A percentile compares a stretch with the other conserved stretches of the same genome.
Conservation (phyloP, 2,888 invertebrate genomes). For the Sthenelais limicola region DNA sequence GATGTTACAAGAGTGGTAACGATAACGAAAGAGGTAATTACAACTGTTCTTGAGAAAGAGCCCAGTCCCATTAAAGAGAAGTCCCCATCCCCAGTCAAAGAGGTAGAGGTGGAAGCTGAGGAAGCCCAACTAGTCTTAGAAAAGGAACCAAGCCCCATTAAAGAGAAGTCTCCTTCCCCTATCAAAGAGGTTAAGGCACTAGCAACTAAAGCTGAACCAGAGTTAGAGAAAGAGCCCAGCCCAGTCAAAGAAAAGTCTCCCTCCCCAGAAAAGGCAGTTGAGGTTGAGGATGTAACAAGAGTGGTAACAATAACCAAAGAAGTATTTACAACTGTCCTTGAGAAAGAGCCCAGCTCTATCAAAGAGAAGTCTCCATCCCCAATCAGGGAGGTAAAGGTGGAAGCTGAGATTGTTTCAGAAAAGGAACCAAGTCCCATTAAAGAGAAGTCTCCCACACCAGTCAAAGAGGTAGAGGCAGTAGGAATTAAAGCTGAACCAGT, state of each 20-base stretch:
- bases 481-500: not conserved
- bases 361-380: constrained; percentile 14
- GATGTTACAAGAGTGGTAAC: no score
- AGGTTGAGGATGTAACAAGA: no score
- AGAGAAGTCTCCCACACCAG: constrained; percentile 10
- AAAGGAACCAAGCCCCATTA: constrained; percentile 23
- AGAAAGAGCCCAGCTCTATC: constrained; percentile 7
- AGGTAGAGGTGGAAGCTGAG: constrained; percentile 13
- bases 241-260: not conserved
- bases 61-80: no score
- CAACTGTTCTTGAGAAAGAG: no score
- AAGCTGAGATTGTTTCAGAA: not conserved
- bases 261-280: not conserved
- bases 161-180: constrained; percentile 30
- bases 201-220: constrained; percentile 1
- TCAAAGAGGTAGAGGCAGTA: not conserved
- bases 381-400: not conserved
- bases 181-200: not conserved
- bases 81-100: constrained; percentile 19
- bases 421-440: constrained; percentile 5
- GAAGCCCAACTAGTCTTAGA: not conserved
- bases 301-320: no score
- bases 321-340: no score
- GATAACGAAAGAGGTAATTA: not conserved
- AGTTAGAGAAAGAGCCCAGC: not conserved